Base-by-base conservation (phyloP, 2,888 invertebrate genomes). In the Mythimna vitellina region DNA sequence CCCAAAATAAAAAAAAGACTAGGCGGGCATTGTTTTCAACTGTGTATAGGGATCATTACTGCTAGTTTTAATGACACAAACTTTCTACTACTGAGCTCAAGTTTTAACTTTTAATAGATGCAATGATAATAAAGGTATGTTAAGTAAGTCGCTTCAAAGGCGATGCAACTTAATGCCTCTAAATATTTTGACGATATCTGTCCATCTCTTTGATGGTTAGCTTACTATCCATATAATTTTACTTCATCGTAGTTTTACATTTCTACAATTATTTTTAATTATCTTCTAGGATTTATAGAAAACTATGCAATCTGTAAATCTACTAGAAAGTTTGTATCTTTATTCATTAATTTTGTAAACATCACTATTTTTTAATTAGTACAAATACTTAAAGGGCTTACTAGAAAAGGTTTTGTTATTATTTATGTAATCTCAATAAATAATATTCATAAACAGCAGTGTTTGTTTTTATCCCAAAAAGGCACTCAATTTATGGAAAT, bases 61-160 rank as follows among this genome's bases (percentile, higher is more conserved):
- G 73, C 42, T 70, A 54, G 25, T 67, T 80, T 81, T 73, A 81
- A 81, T 73, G 35, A 76, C 65, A 64, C 73, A 60, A 80, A 73
- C 79, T 79, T 78, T 82, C 70, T 71, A 78, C 67, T 66, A 64
- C 63, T 6, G 10, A 8, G 29, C 42, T 35, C 70, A 69, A 75
- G 66, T 71, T 79, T 70, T 63, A 76, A 73, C 32, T 65, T 74
- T 62, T 71, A 73, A 68, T 42, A 84, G 80, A 83, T 80, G 68
- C 67, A 73, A 71, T 74, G 80, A 82, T 83, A 84, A 58, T 78
- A 46, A 69, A 78, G 70, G 57, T 70, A 80, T 84, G 60, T 80
- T 73, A 74, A 84, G 69, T 78, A 78, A 83, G 78, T 64, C 54
- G 74, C 67, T 38, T 68, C 35, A 38, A 64, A 14, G 14, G n/a